These are phyloP conservation scores for Eupithecia abbreviata DNA, from an alignment of 2,888 invertebrate genomes.

Conservation along the genomic window DNA sequence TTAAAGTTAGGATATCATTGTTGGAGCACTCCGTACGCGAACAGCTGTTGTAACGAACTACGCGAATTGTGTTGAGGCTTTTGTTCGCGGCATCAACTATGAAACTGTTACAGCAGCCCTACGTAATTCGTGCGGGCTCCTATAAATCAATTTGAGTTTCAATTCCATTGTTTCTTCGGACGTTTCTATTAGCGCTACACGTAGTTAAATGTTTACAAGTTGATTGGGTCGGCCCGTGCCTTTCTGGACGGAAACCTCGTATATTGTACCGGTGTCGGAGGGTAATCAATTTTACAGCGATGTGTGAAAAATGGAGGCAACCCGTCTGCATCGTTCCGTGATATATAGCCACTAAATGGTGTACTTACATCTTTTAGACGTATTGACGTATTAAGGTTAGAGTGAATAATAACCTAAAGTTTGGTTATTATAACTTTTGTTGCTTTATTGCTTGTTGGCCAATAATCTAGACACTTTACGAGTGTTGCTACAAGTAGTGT, in stretches of 20 bases:
- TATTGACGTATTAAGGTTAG: conserved; percentile 60
- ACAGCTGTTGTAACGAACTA: conserved; percentile 75
- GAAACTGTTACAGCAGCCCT: conserved; percentile 69
- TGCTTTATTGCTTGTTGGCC: background rate
- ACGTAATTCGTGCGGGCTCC: conserved; percentile 46
- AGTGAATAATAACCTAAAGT: conserved; percentile 42
- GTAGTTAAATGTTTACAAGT: conserved; percentile 39
- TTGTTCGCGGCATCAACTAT: conserved; percentile 75
- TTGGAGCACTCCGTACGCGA: conserved; percentile 65
- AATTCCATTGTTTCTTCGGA: conserved; percentile 47
- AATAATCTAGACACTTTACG: background rate
- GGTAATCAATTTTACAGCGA: conserved; percentile 67
- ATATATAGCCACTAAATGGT: conserved; percentile 65
- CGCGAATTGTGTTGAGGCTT: conserved; percentile 75
- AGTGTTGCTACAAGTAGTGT: background rate
- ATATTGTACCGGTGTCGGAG: conserved; percentile 48
- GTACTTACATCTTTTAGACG: conserved; percentile 65
- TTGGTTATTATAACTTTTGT: background rate
- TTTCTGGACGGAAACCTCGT: conserved; percentile 31
- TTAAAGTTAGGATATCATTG: conserved; percentile 82
- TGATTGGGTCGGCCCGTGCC: conserved; percentile 33
- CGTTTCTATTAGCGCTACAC: conserved; percentile 45
- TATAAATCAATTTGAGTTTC: conserved; percentile 54
- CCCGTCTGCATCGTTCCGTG: conserved; percentile 49
- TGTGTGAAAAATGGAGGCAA: conserved; percentile 67